phyloP scores from a whole-genome alignment of 30 jellyfish, hydroid and myxozoan species.

The Aurelia aurita complex sp. Pacific region DNA sequence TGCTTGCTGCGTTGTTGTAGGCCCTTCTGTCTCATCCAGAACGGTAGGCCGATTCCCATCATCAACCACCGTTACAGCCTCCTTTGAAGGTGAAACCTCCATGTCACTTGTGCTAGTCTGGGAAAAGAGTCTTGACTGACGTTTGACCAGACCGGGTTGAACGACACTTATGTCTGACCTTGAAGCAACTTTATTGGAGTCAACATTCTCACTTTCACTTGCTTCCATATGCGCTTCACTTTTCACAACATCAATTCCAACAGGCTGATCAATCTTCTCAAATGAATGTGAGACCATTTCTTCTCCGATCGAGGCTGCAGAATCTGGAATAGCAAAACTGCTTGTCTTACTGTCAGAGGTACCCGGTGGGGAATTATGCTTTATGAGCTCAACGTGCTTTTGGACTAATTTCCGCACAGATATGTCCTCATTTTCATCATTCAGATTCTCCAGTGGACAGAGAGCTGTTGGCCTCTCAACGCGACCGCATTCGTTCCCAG shows the following conservation, averaged over 20 bases:
- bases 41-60: not conserved
- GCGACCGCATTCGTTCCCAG: too few relatives aligned
- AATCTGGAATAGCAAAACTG: not conserved
- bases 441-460: too few relatives aligned
- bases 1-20: too few relatives aligned
- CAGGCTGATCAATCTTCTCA: not conserved
- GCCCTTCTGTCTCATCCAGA: too few relatives aligned
- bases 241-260: not conserved
- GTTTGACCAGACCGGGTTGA: constrained; percentile 44
- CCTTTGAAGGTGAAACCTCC: too few relatives aligned
- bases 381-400: constrained; percentile 34
- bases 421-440: constrained; percentile 26
- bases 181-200: too few relatives aligned
- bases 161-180: constrained; percentile 12
- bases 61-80: not conserved
- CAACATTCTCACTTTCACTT: too few relatives aligned
- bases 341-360: not conserved
- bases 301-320: not conserved
- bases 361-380: constrained; percentile 39
- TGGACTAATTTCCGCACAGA: constrained; percentile 65
- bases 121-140: constrained; percentile 38
- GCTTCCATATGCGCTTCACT: too few relatives aligned
- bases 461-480: too few relatives aligned
- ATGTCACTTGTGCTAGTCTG: not conserved
- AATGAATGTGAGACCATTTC: not conserved